Evolutionary conservation across 2,888 invertebrate species (phyloP).

Genomic region (Theretra japonica): DNA sequence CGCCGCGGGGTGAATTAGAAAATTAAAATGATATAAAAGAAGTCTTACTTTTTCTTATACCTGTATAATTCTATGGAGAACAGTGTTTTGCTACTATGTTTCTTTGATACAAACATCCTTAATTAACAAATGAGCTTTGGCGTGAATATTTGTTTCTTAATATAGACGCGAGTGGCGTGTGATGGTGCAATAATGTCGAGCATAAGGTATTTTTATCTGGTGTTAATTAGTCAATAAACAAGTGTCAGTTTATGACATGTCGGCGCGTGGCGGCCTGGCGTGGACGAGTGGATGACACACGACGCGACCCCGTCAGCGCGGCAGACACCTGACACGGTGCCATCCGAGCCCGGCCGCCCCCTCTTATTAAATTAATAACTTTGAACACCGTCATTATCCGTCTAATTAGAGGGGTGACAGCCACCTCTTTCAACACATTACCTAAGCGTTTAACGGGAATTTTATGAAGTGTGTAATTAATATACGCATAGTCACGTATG

Average conservation of each 20-base stretch:
- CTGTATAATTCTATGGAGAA: conserved; percentile 45
- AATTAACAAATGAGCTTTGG: conserved; percentile 2
- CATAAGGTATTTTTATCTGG: conserved; percentile 1
- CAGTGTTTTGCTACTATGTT: neutral
- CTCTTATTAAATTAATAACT: conserved; percentile 84
- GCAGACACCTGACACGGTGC: conserved; percentile 41
- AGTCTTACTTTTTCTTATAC: conserved; percentile 75
- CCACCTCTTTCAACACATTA: conserved; percentile 78
- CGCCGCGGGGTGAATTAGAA: conserved; percentile 73
- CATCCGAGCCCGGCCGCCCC: conserved; percentile 55
- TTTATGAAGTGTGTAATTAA: conserved; percentile 80
- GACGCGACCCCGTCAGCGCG: conserved; percentile 29
- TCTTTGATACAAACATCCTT: conserved; percentile 10
- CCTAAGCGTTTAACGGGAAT: conserved; percentile 76
- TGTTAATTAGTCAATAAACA: conserved; percentile 10
- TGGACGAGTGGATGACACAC: conserved; percentile 33
- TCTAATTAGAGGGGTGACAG: conserved; percentile 82
- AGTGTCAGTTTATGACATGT: conserved; percentile 17
- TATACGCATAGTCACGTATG: conserved; percentile 50
- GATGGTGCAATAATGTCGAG: conserved; percentile 3
- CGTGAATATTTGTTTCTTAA: neutral
- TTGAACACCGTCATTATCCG: conserved; percentile 79
- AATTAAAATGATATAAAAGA: conserved; percentile 79
- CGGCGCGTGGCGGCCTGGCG: neutral
- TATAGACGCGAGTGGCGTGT: neutral